phyloP scores from a whole-genome alignment of 2,888 invertebrate genomes.

The Leistus spinibarbis region DNA sequence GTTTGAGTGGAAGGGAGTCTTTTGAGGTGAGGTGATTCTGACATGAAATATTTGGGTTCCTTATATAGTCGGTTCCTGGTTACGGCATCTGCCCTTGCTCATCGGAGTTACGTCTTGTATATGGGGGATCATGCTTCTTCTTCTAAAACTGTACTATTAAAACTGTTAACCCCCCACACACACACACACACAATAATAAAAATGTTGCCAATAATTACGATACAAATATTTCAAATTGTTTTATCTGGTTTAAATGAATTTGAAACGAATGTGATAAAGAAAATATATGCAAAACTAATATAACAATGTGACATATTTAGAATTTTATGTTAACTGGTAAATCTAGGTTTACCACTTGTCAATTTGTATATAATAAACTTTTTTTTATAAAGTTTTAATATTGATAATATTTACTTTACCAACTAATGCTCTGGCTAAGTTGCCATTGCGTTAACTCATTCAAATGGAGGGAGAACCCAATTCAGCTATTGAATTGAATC shows the following conservation, averaged over 20 bases:
- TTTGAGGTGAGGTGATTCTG: not conserved
- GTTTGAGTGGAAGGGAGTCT: not conserved
- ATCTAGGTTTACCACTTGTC: no score
- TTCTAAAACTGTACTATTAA: constrained; percentile 71
- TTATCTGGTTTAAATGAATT: not conserved
- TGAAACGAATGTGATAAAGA: not conserved
- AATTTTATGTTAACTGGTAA: not conserved
- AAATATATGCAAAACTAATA: not conserved
- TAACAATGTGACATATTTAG: not conserved
- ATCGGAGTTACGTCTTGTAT: constrained; percentile 89
- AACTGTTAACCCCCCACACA: constrained; percentile 40
- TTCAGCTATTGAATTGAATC: no score
- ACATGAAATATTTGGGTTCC: not conserved
- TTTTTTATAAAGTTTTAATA: not conserved
- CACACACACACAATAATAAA: constrained; percentile 13
- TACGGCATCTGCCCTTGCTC: constrained; percentile 77
- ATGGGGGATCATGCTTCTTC: constrained; percentile 80
- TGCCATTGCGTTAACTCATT: no score
- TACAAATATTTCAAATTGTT: not conserved
- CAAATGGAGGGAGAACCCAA: no score
- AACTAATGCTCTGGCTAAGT: no score
- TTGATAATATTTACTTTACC: not conserved
- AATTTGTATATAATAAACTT: not conserved
- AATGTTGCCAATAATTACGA: not conserved
- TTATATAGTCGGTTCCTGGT: constrained; percentile 64